These are phyloP conservation scores for Agrypnia vestita DNA, from an alignment of 1,140 invertebrate species.

Conservation along the genomic window DNA sequence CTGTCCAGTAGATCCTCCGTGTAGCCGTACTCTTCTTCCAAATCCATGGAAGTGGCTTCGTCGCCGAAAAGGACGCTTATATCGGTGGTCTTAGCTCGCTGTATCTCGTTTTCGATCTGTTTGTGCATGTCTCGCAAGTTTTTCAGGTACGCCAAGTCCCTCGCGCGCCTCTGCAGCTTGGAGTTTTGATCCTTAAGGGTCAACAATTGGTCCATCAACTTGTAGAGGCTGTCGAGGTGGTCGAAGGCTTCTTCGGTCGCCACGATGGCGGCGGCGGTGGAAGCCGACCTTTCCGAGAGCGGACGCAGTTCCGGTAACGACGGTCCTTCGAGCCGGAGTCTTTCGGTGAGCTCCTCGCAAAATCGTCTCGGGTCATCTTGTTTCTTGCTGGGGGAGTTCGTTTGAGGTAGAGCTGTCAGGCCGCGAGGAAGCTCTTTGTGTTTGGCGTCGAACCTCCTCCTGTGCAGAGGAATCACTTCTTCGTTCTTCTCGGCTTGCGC, in stretches of 20 bases:
- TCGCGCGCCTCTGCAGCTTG: conserved; percentile 78
- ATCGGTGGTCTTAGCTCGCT: conserved; percentile 65
- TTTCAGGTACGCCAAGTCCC: conserved; percentile 83
- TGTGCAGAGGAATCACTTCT: conserved; percentile 48
- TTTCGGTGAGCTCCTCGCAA: conserved; percentile 50
- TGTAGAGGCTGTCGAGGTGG: conserved; percentile 84
- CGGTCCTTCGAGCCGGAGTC: conserved; percentile 45
- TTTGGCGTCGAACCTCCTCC: conserved; percentile 57
- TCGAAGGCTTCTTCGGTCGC: conserved; percentile 78
- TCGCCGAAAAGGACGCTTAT: conserved; percentile 67
- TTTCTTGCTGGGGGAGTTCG: conserved; percentile 7
- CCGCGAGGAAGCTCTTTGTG: conserved; percentile 46
- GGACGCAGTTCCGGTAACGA: conserved; percentile 60
- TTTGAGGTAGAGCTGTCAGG: conserved; percentile 45
- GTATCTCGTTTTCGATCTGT: conserved; percentile 68
- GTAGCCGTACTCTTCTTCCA: conserved; percentile 74
- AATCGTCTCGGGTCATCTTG: conserved; percentile 46
- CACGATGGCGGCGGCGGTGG: conserved; percentile 69
- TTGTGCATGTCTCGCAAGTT: conserved; percentile 76
- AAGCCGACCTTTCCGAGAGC: conserved; percentile 65
- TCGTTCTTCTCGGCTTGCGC: not conserved
- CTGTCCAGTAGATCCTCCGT: conserved; percentile 75
- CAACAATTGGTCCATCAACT: conserved; percentile 83
- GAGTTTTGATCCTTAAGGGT: conserved; percentile 82
- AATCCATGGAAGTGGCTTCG: conserved; percentile 70